Evolutionary conservation across 2,888 invertebrate species (phyloP), one percentile per base, ranked within the genome.

Genomic region (Meandrusa payeni): DNA sequence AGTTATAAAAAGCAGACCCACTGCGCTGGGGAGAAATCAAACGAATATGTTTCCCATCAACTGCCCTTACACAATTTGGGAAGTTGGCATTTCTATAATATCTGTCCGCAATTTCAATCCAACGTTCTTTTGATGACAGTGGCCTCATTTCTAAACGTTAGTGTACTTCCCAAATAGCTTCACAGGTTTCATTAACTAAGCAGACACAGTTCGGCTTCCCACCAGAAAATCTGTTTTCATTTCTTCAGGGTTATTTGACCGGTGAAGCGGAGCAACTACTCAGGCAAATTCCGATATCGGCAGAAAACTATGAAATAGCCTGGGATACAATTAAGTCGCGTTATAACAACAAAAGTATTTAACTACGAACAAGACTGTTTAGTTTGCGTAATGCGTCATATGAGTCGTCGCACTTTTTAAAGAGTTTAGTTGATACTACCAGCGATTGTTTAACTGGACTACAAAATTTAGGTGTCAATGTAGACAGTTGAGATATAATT

Each of bases 61-160:
- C 38, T 9, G 40, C 29, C 3, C 52, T 50, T 5, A 23, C 3
- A 13, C 38, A 43, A 37, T 41, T 46, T 15, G 46, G 41, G 34
- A 52, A 56, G 12, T 46, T 46, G 46, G 51, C 48, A 27, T 22
- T 38, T 31, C 37, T 41, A 12, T 22, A 33, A 42, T 52, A 55
- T 20, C 46, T 53, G 7, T 22, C 27, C 37, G 40, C 36, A 27
- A 27, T 11, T 27, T 10, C 11, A 10, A 27, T 10, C 10, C 26
- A 11, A 47, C 39, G 24, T 32, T 28, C 19, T 27, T 27, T 6
- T 27, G n/a, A n/a, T n/a, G n/a, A n/a, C n/a, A n/a, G n/a, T n/a
- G n/a, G n/a, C n/a, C n/a, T n/a, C n/a, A n/a, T n/a, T n/a, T n/a
- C n/a, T n/a, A n/a, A n/a, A n/a, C n/a, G n/a, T n/a, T n/a, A n/a